Evolutionary conservation across 2,797 vertebrate species (phyloP), one percentile per base, ranked within the genome.

Genomic region (Karalla daura): DNA sequence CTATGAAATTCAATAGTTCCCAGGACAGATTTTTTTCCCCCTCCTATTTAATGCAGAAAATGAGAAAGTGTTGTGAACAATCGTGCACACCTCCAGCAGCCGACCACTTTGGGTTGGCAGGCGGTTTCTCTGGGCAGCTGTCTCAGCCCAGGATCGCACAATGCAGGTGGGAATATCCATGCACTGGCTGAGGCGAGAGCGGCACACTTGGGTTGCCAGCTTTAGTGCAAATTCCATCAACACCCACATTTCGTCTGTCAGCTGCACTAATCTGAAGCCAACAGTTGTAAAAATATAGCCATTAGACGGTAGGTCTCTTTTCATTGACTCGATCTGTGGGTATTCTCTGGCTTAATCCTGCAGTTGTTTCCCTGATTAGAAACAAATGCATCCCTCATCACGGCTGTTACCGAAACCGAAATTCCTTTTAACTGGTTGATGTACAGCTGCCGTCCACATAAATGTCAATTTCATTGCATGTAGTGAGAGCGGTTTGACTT

Each of bases 251-350:
- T 72, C 70, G 54, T 77, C 81, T 76, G 84, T 88, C 88, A 88
- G 83, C 88, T 84, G 86, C 70, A 64, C 81, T 89, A 89, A 90
- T 90, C 87, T 89, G 55, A 73, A 66, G 75, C 54, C 52, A 70
- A 84, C 88, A 89, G 87, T 88, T 90, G 90, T 80, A 76, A 88
- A 90, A 92, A 90, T 85, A 89, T 55, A 70, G 20, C 75, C 3
- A 50, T 71, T 69, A 18, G 62, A 78, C 40, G 28, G 61, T 24
- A 49, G 74, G 77, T 70, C 68, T 70, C 64, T 43, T 46, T 35
- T 65, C 56, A 69, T 24, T 50, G 67, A 51, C 61, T 54, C 24
- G 1, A 39, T 63, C 67, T 50, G 18, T 21, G 20, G 60, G 49
- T 62, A 63, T 24, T 64, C 46, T 55, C 11, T 21, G 63, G 21